Evolutionary conservation across 2,113 vertebrate species (phyloP).

Genomic region (Chinchilla lanigera): DNA sequence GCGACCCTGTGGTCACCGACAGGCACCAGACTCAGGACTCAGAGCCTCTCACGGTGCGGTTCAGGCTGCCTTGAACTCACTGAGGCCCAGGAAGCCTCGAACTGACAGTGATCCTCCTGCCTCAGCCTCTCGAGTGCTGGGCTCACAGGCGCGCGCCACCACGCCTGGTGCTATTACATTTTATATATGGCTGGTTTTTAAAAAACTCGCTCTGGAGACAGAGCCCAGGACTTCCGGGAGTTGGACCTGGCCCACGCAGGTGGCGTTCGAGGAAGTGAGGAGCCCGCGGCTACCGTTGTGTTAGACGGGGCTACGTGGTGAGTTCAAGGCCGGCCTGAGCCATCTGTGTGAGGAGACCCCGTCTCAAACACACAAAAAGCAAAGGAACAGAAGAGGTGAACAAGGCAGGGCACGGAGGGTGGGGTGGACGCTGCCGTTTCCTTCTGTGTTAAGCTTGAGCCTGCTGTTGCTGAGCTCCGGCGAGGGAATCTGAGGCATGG

Average conservation of each 20-base stretch:
- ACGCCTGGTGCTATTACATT: background rate
- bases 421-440: background rate
- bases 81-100: background rate
- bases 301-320: background rate
- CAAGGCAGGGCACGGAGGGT: background rate
- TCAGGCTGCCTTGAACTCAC: background rate
- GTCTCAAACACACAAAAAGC: background rate
- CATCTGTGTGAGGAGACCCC: background rate
- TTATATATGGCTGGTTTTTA: background rate
- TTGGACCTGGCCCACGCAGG: background rate
- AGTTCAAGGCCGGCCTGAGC: background rate
- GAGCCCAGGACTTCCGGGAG: background rate
- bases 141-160: background rate
- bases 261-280: background rate
- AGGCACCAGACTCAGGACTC: too few species aligned
- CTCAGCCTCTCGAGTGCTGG: background rate
- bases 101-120: background rate
- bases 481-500: background rate
- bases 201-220: background rate
- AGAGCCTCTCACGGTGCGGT: background rate
- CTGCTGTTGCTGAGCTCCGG: background rate
- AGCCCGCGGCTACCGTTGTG: background rate
- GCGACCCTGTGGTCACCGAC: too few species aligned
- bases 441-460: background rate
- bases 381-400: background rate